Evolutionary conservation across 1,140 invertebrate species (phyloP).

Genomic region (Drosophila sulfurigaster): DNA sequence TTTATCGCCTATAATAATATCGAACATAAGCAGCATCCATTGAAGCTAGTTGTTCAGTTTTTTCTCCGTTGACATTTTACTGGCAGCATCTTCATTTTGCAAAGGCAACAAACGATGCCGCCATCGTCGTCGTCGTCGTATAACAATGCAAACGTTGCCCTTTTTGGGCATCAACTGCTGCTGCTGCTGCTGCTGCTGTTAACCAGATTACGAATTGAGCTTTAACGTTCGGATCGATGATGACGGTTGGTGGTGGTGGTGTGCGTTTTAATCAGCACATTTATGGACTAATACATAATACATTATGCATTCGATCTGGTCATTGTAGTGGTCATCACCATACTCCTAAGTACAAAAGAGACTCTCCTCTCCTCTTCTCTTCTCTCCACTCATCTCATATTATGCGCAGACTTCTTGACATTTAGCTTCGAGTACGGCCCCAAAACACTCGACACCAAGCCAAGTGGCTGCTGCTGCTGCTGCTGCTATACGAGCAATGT

Average conservation of each 20-base stretch:
- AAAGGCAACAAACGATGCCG: conserved; percentile 60
- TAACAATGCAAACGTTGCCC: conserved; percentile 57
- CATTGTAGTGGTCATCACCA: conserved; percentile 37
- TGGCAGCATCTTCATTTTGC: conserved; percentile 71
- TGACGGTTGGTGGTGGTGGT: conserved; percentile 4
- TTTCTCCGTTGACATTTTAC: conserved; percentile 64
- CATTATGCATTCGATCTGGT: conserved; percentile 67
- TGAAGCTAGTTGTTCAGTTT: conserved; percentile 6
- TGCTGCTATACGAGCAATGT: conserved; percentile 8
- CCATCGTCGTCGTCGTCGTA: background rate
- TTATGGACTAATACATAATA: conserved; percentile 67
- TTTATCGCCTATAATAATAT: conserved; percentile 38
- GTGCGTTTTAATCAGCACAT: conserved; percentile 65
- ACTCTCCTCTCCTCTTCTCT: conserved; percentile 31
- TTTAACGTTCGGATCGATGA: conserved; percentile 20
- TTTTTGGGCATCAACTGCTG: conserved; percentile 51
- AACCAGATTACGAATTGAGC: conserved; percentile 32
- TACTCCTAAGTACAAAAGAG: conserved; percentile 13
- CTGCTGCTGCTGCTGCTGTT: background rate
- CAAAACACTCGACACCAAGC: conserved; percentile 10
- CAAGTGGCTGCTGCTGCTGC: conserved; percentile 16
- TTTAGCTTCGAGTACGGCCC: conserved; percentile 39
- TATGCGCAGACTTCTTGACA: conserved; percentile 72
- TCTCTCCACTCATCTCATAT: conserved; percentile 20
- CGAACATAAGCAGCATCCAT: background rate